phyloP scores from a whole-genome alignment of 1,140 invertebrate genomes.

The Ladona fulva region DNA sequence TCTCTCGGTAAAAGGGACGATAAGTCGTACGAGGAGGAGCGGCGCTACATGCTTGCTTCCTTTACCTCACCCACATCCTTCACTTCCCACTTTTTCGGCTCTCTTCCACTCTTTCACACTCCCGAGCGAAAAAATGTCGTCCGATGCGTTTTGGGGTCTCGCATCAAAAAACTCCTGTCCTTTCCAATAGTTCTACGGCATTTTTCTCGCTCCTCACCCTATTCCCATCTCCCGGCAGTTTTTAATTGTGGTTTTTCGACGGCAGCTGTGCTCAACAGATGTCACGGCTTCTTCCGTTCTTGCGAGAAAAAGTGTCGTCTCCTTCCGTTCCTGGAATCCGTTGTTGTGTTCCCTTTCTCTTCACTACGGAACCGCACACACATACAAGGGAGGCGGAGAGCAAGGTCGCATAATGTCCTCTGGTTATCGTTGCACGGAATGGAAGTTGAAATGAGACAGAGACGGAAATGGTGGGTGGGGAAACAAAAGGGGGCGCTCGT shows the following conservation, averaged over 20 bases:
- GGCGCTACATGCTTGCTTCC: no score
- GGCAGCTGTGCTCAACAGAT: conserved; percentile 6
- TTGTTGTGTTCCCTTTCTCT: neutral
- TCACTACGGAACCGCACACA: neutral
- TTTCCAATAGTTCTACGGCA: neutral
- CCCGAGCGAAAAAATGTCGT: neutral
- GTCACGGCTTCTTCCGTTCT: neutral
- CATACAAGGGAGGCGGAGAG: neutral
- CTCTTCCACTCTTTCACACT: neutral
- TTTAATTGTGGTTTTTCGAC: conserved; percentile 10
- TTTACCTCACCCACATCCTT: neutral
- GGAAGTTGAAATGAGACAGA: no score
- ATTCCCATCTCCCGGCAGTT: neutral
- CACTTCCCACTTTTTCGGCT: neutral
- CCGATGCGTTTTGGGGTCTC: neutral
- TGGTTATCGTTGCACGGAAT: neutral
- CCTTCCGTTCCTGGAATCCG: conserved; percentile 6
- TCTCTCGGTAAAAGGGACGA: neutral
- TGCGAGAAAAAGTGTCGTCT: neutral
- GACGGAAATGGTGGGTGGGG: no score
- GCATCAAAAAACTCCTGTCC: neutral
- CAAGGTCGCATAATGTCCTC: neutral
- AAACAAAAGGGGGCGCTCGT: no score
- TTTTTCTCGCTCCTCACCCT: neutral
- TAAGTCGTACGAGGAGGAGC: neutral